Evolutionary conservation across 2,888 invertebrate genomes (phyloP).

Genomic region (Zygaena filipendulae): DNA sequence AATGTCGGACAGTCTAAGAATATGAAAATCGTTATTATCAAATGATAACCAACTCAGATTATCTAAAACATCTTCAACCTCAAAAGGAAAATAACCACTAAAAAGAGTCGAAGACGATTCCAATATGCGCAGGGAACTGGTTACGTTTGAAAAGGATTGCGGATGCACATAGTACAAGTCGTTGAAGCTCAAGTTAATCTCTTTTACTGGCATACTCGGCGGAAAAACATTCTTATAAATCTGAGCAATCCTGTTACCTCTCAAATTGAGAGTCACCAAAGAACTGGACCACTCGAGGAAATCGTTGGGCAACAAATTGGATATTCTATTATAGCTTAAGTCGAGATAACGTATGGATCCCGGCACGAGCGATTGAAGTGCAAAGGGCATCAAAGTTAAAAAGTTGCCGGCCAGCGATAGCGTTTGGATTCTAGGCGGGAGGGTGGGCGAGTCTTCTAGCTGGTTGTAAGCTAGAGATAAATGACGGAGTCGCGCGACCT

Average conservation of each 20-base stretch:
- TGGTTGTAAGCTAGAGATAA: slow-evolving; percentile 85
- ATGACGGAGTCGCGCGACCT: slow-evolving; percentile 77
- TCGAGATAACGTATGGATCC: slow-evolving; percentile 83
- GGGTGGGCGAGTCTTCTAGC: slow-evolving; percentile 66
- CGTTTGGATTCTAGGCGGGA: slow-evolving; percentile 77
- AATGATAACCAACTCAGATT: slow-evolving; percentile 85
- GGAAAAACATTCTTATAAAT: slow-evolving; percentile 77
- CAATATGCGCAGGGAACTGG: slow-evolving; percentile 80
- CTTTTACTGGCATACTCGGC: slow-evolving; percentile 80
- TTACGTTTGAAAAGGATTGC: slow-evolving; percentile 82
- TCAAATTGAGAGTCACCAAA: slow-evolving; percentile 81
- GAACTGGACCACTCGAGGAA: slow-evolving; percentile 83
- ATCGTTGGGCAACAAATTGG: slow-evolving; percentile 79
- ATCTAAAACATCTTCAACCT: slow-evolving; percentile 77
- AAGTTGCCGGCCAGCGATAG: slow-evolving; percentile 85
- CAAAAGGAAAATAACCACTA: slow-evolving; percentile 81
- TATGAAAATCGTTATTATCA: slow-evolving; percentile 88
- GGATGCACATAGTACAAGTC: slow-evolving; percentile 84
- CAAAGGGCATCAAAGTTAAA: slow-evolving; percentile 77
- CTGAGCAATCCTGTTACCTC: slow-evolving; percentile 85
- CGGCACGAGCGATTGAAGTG: slow-evolving; percentile 77
- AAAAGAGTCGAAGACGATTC: slow-evolving; percentile 89
- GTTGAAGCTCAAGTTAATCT: slow-evolving; percentile 92
- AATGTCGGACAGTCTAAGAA: slow-evolving; percentile 76
- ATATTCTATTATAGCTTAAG: slow-evolving; percentile 88